These are phyloP conservation scores for Zaprionus camerounensis DNA, from an alignment of 1,140 invertebrate species.

Conservation along the genomic window DNA sequence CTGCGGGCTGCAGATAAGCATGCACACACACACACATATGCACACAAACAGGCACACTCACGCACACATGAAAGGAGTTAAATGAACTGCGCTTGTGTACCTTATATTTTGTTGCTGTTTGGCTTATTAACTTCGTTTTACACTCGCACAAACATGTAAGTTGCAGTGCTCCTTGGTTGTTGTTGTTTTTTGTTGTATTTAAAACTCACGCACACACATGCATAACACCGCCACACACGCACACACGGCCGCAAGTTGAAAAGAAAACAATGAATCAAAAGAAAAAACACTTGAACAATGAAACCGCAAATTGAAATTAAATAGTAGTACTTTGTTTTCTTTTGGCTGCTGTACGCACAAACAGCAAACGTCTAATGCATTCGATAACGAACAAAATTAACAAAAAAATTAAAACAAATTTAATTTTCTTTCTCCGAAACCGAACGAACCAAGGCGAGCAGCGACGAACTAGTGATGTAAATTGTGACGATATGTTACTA, in stretches of 20 bases:
- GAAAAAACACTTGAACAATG: slow-evolving; percentile 22
- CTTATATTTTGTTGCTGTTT: slow-evolving; percentile 9
- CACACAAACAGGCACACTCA: slow-evolving; percentile 4
- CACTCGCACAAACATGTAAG: slow-evolving; percentile 8
- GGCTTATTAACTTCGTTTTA: slow-evolving; percentile 6
- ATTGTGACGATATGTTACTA: not conserved
- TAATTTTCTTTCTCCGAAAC: slow-evolving; percentile 45
- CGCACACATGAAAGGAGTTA: slow-evolving; percentile 30
- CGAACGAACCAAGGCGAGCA: slow-evolving; percentile 42
- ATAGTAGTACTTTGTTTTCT: slow-evolving; percentile 6
- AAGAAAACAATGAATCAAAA: slow-evolving; percentile 35
- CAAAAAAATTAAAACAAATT: slow-evolving; percentile 50
- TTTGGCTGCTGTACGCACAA: slow-evolving; percentile 10
- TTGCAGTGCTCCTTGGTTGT: slow-evolving; percentile 19
- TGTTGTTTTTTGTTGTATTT: not conserved
- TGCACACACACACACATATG: slow-evolving; percentile 23
- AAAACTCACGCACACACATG: slow-evolving; percentile 15
- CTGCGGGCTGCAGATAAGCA: slow-evolving; percentile 43
- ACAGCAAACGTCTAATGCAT: slow-evolving; percentile 21
- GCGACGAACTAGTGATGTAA: slow-evolving; percentile 42
- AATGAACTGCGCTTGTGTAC: slow-evolving; percentile 28
- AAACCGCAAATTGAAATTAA: slow-evolving; percentile 29
- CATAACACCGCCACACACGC: slow-evolving; percentile 23
- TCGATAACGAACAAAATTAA: slow-evolving; percentile 50
- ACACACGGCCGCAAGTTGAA: slow-evolving; percentile 23